These are phyloP conservation scores for Sabatieria punctata DNA, from an alignment of 2,888 invertebrate species.

Conservation along the genomic window DNA sequence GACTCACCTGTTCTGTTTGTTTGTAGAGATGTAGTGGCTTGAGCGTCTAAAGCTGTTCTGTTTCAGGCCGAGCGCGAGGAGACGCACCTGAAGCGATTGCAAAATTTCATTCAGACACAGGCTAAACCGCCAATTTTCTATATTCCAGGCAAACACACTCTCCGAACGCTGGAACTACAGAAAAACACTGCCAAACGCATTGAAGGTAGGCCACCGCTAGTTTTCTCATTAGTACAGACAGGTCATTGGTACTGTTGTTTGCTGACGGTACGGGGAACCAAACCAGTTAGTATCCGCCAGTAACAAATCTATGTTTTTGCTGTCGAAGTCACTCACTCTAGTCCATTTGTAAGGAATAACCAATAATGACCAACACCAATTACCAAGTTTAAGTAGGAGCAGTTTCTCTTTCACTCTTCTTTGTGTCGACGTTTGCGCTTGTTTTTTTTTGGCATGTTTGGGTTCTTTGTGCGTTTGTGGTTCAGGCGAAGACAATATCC, in stretches of 20 bases:
- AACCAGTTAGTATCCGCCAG: slow-evolving; percentile 1
- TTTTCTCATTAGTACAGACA: background rate
- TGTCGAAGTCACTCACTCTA: no score
- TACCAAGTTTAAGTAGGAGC: no score
- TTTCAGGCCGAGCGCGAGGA: slow-evolving; percentile 63
- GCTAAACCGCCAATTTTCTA: slow-evolving; percentile 71
- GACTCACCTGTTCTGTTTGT: background rate
- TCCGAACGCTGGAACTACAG: slow-evolving; percentile 49
- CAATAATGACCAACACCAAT: no score
- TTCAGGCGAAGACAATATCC: no score
- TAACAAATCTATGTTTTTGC: slow-evolving; percentile 12
- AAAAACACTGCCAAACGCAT: slow-evolving; percentile 46
- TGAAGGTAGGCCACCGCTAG: slow-evolving; percentile 44
- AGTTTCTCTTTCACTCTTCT: no score
- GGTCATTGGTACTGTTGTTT: background rate
- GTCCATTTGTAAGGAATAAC: no score
- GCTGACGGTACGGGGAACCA: no score
- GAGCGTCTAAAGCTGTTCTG: background rate
- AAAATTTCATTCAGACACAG: slow-evolving; percentile 68
- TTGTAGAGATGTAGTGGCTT: background rate
- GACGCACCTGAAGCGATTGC: slow-evolving; percentile 52
- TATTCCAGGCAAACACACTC: slow-evolving; percentile 59
- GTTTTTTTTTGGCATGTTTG: no score
- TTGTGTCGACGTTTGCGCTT: no score
- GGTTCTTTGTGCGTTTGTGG: no score